phyloP scores from a whole-genome alignment of 2,888 invertebrate species.

The Zeuzera pyrina region DNA sequence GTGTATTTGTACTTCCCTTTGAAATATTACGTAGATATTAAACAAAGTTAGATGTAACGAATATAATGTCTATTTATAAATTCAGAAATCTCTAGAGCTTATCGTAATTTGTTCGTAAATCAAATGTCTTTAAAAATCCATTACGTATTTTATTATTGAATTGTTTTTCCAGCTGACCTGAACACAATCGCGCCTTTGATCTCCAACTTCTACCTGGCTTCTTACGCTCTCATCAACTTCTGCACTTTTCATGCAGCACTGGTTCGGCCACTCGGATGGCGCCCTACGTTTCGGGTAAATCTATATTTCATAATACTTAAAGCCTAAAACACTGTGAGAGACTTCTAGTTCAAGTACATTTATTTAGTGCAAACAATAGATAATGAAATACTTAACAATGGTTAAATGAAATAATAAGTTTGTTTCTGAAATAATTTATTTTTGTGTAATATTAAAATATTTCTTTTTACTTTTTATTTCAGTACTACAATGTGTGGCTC shows the following conservation, averaged over 20 bases:
- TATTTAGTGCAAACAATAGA: too few species aligned
- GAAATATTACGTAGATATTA: too few species aligned
- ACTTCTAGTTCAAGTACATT: too few species aligned
- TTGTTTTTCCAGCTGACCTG: conserved; percentile 78
- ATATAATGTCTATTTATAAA: too few species aligned
- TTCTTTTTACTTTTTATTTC: conserved; percentile 25
- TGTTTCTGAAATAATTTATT: neutral
- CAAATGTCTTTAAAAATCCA: too few species aligned
- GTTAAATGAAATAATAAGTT: too few species aligned
- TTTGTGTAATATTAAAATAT: neutral
- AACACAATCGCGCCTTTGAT: conserved; percentile 94
- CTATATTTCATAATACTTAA: neutral
- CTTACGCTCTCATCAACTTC: conserved; percentile 95
- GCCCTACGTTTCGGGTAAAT: conserved; percentile 87
- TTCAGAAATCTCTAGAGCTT: too few species aligned
- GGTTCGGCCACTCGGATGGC: conserved; percentile 90
- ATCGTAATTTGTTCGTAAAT: too few species aligned
- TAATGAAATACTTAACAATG: too few species aligned
- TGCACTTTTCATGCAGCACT: conserved; percentile 95
- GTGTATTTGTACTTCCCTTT: neutral
- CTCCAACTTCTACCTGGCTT: conserved; percentile 95
- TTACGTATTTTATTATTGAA: neutral
- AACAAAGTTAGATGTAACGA: too few species aligned
- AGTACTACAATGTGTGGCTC: conserved; percentile 95
- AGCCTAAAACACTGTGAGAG: too few species aligned